Evolutionary conservation across 2,888 invertebrate genomes (phyloP).

Genomic region (Elgonia sp.): DNA sequence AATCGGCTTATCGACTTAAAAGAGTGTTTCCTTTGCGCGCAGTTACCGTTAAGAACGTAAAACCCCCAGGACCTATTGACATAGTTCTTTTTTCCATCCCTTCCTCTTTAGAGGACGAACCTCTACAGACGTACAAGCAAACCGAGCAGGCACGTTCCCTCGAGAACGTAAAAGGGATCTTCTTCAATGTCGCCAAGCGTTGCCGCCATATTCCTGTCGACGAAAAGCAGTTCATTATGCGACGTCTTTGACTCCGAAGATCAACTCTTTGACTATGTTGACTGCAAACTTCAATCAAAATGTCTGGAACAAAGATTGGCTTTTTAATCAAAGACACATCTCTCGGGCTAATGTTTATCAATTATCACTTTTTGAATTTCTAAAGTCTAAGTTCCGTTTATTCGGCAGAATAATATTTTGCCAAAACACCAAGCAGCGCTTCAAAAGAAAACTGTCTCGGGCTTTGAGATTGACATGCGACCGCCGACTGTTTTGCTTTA

Average conservation of each 20-base stretch:
- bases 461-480: slow-evolving; percentile 24
- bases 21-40: slow-evolving; percentile 73
- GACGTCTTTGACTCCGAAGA: slow-evolving; percentile 72
- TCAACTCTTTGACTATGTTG: slow-evolving; percentile 70
- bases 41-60: slow-evolving; percentile 72
- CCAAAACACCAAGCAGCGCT: neutral
- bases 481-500: slow-evolving; percentile 10
- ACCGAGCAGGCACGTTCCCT: slow-evolving; percentile 72
- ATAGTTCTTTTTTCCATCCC: slow-evolving; percentile 71
- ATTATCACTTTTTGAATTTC: slow-evolving; percentile 62
- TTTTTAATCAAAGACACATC: slow-evolving; percentile 70
- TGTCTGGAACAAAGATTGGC: slow-evolving; percentile 70
- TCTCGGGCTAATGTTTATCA: slow-evolving; percentile 65
- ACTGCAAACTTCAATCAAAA: slow-evolving; percentile 72
- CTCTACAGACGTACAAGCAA: slow-evolving; percentile 71
- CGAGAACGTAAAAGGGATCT: slow-evolving; percentile 74
- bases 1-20: slow-evolving; percentile 77
- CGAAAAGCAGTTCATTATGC: slow-evolving; percentile 74
- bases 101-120: slow-evolving; percentile 47
- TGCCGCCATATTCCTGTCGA: slow-evolving; percentile 64
- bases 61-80: slow-evolving; percentile 75
- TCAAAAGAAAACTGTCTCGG: slow-evolving; percentile 22
- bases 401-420: slow-evolving; percentile 42
- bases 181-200: slow-evolving; percentile 66
- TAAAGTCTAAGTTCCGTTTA: slow-evolving; percentile 32